Evolutionary conservation across 2,797 vertebrate genomes (phyloP).

Genomic region (Protonibea diacanthus): DNA sequence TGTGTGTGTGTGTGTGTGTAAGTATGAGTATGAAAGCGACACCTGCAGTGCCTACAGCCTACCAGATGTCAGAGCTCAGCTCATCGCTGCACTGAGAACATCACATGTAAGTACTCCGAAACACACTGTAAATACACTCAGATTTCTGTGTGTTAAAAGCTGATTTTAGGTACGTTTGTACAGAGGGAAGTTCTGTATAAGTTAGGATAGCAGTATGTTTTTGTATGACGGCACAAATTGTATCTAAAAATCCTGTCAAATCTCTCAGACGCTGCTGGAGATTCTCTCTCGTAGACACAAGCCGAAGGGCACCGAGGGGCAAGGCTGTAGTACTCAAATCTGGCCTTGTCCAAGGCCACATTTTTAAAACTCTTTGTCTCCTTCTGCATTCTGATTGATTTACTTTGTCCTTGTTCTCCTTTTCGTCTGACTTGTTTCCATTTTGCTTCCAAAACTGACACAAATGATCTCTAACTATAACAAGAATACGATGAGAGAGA

Average conservation of each 20-base stretch:
- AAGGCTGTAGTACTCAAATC: constrained; percentile 16
- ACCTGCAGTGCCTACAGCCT: constrained; percentile 46
- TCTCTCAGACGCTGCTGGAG: constrained; percentile 5
- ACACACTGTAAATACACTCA: background rate
- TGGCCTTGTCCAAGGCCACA: background rate
- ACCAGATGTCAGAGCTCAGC: constrained; percentile 73
- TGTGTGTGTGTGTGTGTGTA: constrained; percentile 21
- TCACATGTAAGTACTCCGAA: constrained; percentile 72
- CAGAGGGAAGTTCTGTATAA: background rate
- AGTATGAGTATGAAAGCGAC: constrained; percentile 23
- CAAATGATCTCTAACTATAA: background rate
- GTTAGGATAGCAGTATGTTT: background rate
- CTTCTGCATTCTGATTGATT: background rate
- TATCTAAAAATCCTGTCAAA: constrained; percentile 11
- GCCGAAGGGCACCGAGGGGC: constrained; percentile 11
- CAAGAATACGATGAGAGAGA: background rate
- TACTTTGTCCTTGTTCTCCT: background rate
- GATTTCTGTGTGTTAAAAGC: background rate
- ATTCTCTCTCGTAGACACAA: constrained; percentile 17
- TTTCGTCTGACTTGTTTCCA: background rate
- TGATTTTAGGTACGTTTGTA: constrained; percentile 11
- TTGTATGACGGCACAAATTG: background rate
- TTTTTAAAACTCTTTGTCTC: constrained; percentile 5
- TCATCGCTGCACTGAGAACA: constrained; percentile 66
- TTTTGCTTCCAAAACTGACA: constrained; percentile 6